A percentile compares a stretch with the other conserved stretches of the same genome.
phyloP scores from a whole-genome alignment of 92 coral and sea anemone species.

The Porites lobata region DNA sequence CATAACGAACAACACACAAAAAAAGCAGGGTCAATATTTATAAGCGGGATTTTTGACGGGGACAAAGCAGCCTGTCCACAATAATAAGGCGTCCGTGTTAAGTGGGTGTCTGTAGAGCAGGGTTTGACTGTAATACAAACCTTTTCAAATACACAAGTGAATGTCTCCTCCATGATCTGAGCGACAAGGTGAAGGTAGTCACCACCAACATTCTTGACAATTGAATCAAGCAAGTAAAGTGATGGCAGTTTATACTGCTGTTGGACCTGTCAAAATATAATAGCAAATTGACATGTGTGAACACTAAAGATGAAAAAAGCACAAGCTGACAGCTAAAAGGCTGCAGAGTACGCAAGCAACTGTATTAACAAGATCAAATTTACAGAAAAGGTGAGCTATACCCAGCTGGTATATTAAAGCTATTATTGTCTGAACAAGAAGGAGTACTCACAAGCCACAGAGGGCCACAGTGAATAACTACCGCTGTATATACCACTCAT shows the following conservation, averaged over 20 bases:
- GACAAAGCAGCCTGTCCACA: not conserved
- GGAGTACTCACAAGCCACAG: no score
- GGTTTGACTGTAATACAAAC: constrained; percentile 25
- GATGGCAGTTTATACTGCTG: constrained; percentile 90
- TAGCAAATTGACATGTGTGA: not conserved
- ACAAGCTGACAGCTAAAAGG: not conserved
- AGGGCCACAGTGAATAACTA: no score
- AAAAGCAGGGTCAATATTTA: no score
- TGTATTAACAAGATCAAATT: no score
- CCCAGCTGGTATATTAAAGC: no score
- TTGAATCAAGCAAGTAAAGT: constrained; percentile 93
- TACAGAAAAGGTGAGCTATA: no score
- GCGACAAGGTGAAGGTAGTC: constrained; percentile 90
- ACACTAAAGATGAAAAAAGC: no score
- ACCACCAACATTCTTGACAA: constrained; percentile 96
- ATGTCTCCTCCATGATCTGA: constrained; percentile 83
- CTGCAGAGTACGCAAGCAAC: no score
- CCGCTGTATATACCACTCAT: no score
- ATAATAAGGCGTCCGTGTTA: not conserved
- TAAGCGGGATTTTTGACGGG: not conserved
- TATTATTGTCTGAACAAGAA: no score
- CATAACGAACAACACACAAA: no score
- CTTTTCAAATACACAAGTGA: constrained; percentile 95
- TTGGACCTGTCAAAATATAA: constrained; percentile 60
- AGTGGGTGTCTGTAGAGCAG: not conserved